These are phyloP conservation scores for Catamblyrhynchus diadema DNA, from an alignment of 2,797 vertebrate genomes.

Conservation along the genomic window DNA sequence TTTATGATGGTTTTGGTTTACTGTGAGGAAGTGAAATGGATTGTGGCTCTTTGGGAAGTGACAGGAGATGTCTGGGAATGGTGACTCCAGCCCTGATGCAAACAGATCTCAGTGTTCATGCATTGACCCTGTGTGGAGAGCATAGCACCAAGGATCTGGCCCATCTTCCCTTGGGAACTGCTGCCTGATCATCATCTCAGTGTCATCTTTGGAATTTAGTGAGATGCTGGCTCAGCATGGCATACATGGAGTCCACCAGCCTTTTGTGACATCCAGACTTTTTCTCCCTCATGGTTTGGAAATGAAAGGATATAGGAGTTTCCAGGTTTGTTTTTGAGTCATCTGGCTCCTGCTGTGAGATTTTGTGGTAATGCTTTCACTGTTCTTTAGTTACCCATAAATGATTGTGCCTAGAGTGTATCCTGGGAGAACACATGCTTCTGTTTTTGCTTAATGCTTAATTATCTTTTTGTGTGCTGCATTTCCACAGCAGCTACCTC, in stretches of 20 bases:
- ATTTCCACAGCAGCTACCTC: neutral
- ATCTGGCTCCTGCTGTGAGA: neutral
- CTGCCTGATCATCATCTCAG: neutral
- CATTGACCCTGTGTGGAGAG: rapidly evolving
- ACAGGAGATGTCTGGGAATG: neutral
- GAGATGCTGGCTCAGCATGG: neutral
- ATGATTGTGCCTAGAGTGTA: neutral
- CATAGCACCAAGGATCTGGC: neutral
- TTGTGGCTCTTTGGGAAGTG: neutral
- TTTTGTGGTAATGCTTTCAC: neutral
- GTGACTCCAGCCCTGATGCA: rapidly evolving
- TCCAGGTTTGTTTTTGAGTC: neutral
- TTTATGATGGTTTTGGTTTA: neutral
- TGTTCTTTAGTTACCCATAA: neutral
- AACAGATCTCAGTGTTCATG: rapidly evolving
- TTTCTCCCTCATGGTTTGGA: neutral
- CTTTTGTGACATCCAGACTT: neutral
- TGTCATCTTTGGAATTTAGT: neutral
- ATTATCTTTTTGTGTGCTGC: neutral
- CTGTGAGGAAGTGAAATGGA: neutral
- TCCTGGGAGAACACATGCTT: neutral
- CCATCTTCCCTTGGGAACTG: neutral
- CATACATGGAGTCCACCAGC: neutral
- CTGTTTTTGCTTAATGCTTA: neutral
- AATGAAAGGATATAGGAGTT: neutral